A percentile compares a stretch with the other conserved stretches of the same genome.
These are phyloP conservation scores for Vombatus ursinus DNA, from an alignment of 2,113 vertebrate genomes.

Conservation along the genomic window DNA sequence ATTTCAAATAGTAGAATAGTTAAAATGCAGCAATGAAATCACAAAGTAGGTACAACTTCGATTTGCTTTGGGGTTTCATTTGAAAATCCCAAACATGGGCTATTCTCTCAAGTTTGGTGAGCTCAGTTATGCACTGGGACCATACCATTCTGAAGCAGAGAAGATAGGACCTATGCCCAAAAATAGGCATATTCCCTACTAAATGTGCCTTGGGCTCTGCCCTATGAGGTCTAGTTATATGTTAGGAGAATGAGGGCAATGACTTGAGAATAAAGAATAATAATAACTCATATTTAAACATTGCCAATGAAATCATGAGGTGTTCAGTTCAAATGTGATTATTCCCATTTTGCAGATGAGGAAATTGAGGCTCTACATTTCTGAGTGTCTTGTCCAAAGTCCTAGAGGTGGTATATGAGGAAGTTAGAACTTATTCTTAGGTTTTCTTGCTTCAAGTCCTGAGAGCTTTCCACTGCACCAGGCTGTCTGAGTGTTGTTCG, in stretches of 20 bases:
- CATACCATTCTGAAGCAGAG: not conserved
- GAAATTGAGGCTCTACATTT: not conserved
- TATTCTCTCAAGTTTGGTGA: not conserved
- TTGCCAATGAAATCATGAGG: not conserved
- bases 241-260: not conserved
- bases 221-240: not conserved
- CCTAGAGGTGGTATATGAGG: not conserved
- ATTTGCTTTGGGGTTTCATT: not conserved
- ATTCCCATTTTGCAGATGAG: not conserved
- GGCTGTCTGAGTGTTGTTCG: not conserved
- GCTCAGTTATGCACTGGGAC: not conserved
- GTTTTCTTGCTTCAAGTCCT: not conserved
- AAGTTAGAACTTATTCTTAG: not conserved
- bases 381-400: not conserved
- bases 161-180: not conserved
- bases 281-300: not conserved
- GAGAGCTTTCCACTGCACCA: not conserved
- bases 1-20: conserved; percentile 20
- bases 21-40: not conserved
- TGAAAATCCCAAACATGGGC: not conserved
- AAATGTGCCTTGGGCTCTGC: not conserved
- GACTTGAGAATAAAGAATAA: not conserved
- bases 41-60: not conserved
- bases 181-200: not conserved
- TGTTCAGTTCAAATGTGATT: not conserved